A percentile compares a stretch with the other conserved stretches of the same genome.
Conservation (phyloP, 2,797 vertebrate genomes). For the Sphaeramia orbicularis region DNA sequence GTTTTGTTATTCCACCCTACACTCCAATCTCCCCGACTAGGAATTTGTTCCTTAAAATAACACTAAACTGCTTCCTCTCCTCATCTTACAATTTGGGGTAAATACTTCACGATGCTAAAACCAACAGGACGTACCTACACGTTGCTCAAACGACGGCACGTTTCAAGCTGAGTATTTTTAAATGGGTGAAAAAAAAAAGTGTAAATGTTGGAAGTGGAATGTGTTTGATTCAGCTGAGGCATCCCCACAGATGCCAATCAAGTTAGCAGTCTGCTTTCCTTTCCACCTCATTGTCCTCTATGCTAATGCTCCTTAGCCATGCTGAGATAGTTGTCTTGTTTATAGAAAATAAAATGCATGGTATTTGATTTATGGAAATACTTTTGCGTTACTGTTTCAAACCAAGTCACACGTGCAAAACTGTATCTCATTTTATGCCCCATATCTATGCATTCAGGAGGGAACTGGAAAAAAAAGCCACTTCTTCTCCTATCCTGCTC, state of each 20-base stretch:
- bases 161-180: background rate
- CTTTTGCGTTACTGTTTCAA: background rate
- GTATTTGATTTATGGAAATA: slow-evolving; percentile 8
- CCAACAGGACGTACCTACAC: too few relatives aligned
- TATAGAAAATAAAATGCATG: slow-evolving; percentile 4
- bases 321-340: background rate
- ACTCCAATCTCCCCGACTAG: too few relatives aligned
- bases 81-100: too few relatives aligned
- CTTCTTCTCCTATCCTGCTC: slow-evolving; percentile 26
- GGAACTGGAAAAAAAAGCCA: slow-evolving; percentile 9
- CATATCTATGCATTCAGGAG: background rate
- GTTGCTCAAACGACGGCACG: background rate
- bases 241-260: background rate
- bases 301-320: slow-evolving; percentile 2
- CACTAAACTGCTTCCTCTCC: too few relatives aligned
- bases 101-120: too few relatives aligned
- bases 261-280: slow-evolving; percentile 3
- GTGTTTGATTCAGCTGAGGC: background rate
- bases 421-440: background rate
- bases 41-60: too few relatives aligned
- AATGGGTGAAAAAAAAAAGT: too few relatives aligned
- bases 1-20: too few relatives aligned
- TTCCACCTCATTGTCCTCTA: slow-evolving; percentile 16
- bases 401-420: background rate
- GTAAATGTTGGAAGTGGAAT: background rate